Evolutionary conservation across 2,113 vertebrate species (phyloP).

Genomic region (Benitochromis conjunctus): DNA sequence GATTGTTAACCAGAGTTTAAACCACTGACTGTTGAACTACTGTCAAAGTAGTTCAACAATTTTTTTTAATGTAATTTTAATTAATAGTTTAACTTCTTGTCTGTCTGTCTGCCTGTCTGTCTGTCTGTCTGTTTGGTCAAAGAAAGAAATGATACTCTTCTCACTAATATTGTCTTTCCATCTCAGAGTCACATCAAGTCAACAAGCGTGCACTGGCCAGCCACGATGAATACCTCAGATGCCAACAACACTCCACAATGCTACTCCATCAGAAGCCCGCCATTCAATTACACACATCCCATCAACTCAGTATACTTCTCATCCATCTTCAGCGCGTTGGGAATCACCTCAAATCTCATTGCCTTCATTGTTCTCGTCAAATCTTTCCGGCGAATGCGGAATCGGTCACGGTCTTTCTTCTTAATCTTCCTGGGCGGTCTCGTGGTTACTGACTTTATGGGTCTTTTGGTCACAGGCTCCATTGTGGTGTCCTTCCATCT

Average conservation of each 20-base stretch:
- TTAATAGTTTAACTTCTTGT: neutral
- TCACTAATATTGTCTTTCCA: neutral
- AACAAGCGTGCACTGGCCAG: neutral
- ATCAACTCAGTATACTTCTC: slow-evolving; percentile 80
- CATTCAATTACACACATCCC: slow-evolving; percentile 17
- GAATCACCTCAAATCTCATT: slow-evolving; percentile 88
- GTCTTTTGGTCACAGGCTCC: slow-evolving; percentile 83
- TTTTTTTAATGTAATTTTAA: neutral
- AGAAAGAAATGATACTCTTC: neutral
- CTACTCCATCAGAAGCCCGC: slow-evolving; percentile 64
- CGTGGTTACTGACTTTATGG: slow-evolving; percentile 90
- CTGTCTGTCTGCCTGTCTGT: neutral
- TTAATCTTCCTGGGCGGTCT: slow-evolving; percentile 87
- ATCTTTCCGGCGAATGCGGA: slow-evolving; percentile 71
- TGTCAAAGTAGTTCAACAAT: neutral
- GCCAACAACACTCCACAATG: slow-evolving; percentile 53
- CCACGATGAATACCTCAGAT: slow-evolving; percentile 28
- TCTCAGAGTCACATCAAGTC: neutral
- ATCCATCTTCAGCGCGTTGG: slow-evolving; percentile 73
- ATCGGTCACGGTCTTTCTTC: slow-evolving; percentile 82
- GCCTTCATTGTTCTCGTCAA: slow-evolving; percentile 82
- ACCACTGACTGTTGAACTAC: neutral
- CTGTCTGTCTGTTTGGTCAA: neutral
- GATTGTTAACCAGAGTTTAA: neutral
- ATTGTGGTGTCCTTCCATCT: slow-evolving; percentile 85